Percentiles rank a stretch among this genome's conserved stretches.
These are phyloP conservation scores for Nephrotoma guestfalica DNA, from an alignment of 2,888 invertebrate genomes.

Conservation along the genomic window DNA sequence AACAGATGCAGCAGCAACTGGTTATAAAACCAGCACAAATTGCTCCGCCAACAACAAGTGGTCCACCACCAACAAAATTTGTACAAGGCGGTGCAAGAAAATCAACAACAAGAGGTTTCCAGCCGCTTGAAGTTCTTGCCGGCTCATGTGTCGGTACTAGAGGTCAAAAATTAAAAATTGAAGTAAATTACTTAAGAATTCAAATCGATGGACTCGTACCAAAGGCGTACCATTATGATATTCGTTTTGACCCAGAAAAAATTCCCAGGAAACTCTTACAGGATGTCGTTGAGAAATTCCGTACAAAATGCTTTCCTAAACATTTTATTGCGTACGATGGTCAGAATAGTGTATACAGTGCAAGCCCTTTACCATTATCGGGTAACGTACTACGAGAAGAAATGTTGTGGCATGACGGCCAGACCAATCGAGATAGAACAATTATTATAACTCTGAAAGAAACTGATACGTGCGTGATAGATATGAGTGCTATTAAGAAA, in stretches of 20 bases:
- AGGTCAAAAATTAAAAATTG: constrained; percentile 34
- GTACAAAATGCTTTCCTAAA: constrained; percentile 28
- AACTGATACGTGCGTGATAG: constrained; percentile 18
- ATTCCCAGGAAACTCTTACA: constrained; percentile 46
- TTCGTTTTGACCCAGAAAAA: constrained; percentile 51
- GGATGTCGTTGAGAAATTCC: constrained; percentile 32
- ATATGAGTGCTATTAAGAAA: constrained; percentile 21
- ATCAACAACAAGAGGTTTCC: not conserved
- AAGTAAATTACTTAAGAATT: constrained; percentile 51
- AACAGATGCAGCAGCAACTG: not conserved
- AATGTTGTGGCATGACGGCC: not conserved
- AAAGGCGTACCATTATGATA: constrained; percentile 65
- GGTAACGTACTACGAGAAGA: not conserved
- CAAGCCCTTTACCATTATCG: constrained; percentile 14
- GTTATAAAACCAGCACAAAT: not conserved
- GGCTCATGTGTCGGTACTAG: constrained; percentile 18
- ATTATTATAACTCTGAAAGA: constrained; percentile 19
- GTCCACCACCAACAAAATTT: no score
- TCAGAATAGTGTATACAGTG: constrained; percentile 45
- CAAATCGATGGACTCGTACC: constrained; percentile 33
- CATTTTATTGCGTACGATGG: constrained; percentile 57
- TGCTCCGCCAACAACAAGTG: no score
- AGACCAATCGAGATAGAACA: constrained; percentile 13
- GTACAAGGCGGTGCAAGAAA: not conserved
- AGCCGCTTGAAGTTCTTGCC: not conserved